Evolutionary conservation across 2,888 invertebrate species (phyloP), one percentile per base, ranked within the genome.

Genomic region (Notocelia uddmanniana): DNA sequence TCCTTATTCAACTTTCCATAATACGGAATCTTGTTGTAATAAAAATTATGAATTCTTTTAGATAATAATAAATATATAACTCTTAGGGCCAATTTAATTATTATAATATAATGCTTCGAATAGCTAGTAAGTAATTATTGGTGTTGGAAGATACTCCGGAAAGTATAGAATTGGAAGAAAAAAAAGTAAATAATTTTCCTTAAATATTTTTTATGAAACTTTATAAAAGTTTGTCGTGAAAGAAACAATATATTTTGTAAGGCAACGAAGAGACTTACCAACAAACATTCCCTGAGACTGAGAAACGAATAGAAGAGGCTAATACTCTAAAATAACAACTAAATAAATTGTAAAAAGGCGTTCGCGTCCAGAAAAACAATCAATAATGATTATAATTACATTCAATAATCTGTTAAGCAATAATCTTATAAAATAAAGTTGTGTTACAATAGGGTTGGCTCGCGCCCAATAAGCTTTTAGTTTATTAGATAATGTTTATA

Each of bases 231-330:
- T 87, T 85, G 86, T 86, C 78, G 85, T 81, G 88, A 81, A 86
- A 81, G 85, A 89, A 88, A 86, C 85, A 84, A 84, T 85, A 87
- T 89, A 89, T 85, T 85, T 85, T 87, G 88, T 93, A 92, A 93
- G 93, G 92, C 88, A 93, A 93, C 93, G 92, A 92, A 90, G 90
- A 93, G 92, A 93, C 93, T 93, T 87, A 90, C 89, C 91, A 92
- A 89, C 91, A 87, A 85, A 91, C 93, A 93, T 93, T 93, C 93
- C 93, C 93, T 87, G 92, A 93, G 93, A 93, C 93, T 93, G 93
- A 91, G 81, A 85, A 82, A 84, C 77, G 84, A 81, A 86, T 88
- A 88, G 82, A 87, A 85, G 91, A 91, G 91, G 92, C 91, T 91
- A 88, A 90, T 85, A 86, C 89, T 63, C n/a, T n/a, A n/a, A 83